Percentiles rank a stretch among this genome's conserved stretches.
Conservation (phyloP, 2,888 invertebrate species). For the Patella caerulea region DNA sequence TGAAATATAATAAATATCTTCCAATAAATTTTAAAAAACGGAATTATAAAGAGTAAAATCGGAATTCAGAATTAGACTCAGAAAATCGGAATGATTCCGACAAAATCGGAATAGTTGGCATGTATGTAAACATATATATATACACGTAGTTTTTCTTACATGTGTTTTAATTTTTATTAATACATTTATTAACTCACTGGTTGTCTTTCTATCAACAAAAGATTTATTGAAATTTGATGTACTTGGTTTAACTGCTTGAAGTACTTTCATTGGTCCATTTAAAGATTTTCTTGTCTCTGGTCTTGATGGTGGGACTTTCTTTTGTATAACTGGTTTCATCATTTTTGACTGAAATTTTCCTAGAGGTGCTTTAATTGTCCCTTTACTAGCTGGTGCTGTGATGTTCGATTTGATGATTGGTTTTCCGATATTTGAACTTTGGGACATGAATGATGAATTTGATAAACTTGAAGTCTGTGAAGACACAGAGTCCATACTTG, state of each 20-base stretch:
- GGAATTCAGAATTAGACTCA: no score
- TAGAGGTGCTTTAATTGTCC: not conserved
- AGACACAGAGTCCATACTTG: not conserved
- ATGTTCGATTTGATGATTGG: not conserved
- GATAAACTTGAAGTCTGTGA: not conserved
- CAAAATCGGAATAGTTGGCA: no score
- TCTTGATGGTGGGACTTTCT: not conserved
- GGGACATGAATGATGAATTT: not conserved
- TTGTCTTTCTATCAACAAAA: not conserved
- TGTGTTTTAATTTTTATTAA: no score
- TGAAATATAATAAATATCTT: no score
- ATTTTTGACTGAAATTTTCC: not conserved
- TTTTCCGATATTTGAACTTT: not conserved
- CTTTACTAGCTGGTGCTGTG: not conserved
- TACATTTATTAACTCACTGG: no score
- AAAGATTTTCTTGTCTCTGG: not conserved
- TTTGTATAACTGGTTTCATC: slow-evolving; percentile 3
- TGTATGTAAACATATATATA: no score
- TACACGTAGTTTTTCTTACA: no score
- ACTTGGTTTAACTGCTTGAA: slow-evolving; percentile 22
- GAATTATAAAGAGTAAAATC: no score
- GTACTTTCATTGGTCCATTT: slow-evolving; percentile 34
- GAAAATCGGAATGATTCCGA: no score
- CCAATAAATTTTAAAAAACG: no score
- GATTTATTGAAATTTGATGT: not conserved